phyloP scores from a whole-genome alignment of 2,113 vertebrate species.

The Cyrtonyx montezumae region DNA sequence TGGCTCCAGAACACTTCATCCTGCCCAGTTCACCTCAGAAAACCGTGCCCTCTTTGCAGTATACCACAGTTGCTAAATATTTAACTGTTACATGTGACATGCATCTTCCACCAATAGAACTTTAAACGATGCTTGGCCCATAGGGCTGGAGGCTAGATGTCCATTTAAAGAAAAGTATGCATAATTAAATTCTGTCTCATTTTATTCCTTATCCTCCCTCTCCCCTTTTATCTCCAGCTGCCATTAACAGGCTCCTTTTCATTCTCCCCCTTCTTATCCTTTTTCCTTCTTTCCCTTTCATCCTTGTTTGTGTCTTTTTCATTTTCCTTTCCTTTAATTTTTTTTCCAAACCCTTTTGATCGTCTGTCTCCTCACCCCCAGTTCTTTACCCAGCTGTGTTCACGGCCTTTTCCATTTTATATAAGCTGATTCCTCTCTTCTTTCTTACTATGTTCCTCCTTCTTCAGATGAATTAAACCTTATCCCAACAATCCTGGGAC shows the following conservation, averaged over 20 bases:
- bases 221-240: constrained; percentile 15
- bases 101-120: neutral
- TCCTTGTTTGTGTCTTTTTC: constrained; percentile 63
- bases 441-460: neutral
- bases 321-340: constrained; percentile 35
- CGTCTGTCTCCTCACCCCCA: constrained; percentile 14
- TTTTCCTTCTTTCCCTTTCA: constrained; percentile 57
- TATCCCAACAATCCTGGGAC: neutral
- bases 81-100: neutral
- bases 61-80: neutral
- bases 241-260: constrained; percentile 27
- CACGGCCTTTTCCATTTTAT: constrained; percentile 35
- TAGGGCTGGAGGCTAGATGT: constrained; percentile 14
- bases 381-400: constrained; percentile 42
- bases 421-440: neutral
- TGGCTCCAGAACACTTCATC: fast-evolving
- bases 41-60: neutral
- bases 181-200: constrained; percentile 61
- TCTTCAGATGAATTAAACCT: constrained; percentile 20
- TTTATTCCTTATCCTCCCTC: constrained; percentile 26
- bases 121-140: constrained; percentile 6
- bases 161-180: constrained; percentile 48
- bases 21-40: neutral
- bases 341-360: constrained; percentile 62
- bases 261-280: constrained; percentile 47